phyloP scores from a whole-genome alignment of 1,140 invertebrate genomes.

The Phthorimaea operculella region DNA sequence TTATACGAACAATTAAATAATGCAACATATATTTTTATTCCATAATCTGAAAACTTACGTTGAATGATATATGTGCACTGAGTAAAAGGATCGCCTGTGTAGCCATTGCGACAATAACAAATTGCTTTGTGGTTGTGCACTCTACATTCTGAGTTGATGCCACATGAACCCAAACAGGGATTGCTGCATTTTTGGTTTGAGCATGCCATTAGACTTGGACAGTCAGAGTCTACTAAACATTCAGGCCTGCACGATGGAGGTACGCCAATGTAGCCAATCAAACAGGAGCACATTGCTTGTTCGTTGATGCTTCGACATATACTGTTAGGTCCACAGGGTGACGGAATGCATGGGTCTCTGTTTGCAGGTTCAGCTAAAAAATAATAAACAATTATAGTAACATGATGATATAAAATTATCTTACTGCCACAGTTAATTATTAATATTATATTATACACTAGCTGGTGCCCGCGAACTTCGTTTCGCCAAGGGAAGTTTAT shows the following conservation, averaged over 20 bases:
- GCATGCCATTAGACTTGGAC: slow-evolving; percentile 81
- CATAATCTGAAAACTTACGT: slow-evolving; percentile 34
- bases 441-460: too few relatives aligned
- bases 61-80: slow-evolving; percentile 30
- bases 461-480: too few relatives aligned
- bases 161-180: slow-evolving; percentile 80
- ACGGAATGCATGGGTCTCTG: slow-evolving; percentile 68
- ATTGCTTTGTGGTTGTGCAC: slow-evolving; percentile 75
- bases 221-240: slow-evolving; percentile 80
- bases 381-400: too few relatives aligned
- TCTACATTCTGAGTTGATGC: slow-evolving; percentile 70
- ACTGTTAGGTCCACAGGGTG: slow-evolving; percentile 76
- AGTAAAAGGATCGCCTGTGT: slow-evolving; percentile 72
- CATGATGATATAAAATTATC: too few relatives aligned
- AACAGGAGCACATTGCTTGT: slow-evolving; percentile 76
- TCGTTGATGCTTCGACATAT: slow-evolving; percentile 73
- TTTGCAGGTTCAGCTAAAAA: slow-evolving; percentile 44
- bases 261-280: slow-evolving; percentile 76
- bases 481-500: too few relatives aligned
- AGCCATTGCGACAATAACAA: slow-evolving; percentile 71
- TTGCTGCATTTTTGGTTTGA: slow-evolving; percentile 86
- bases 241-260: slow-evolving; percentile 79
- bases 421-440: too few relatives aligned
- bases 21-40: not conserved
- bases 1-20: not conserved